Percentiles rank a stretch among this genome's conserved stretches.
These are phyloP conservation scores for Apamea crenata DNA, from an alignment of 2,888 invertebrate species.

Conservation along the genomic window DNA sequence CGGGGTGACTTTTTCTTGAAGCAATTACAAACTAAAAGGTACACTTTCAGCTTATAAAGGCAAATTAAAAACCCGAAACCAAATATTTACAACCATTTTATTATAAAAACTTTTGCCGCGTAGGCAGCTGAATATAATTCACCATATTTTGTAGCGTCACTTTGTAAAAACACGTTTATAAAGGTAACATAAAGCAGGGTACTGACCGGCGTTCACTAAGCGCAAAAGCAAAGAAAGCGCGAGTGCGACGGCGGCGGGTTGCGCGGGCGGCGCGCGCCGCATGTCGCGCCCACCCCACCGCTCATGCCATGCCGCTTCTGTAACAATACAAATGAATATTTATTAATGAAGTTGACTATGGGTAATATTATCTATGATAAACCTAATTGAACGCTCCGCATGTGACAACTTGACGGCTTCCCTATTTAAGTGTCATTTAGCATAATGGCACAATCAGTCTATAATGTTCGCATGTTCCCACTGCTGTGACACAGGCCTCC, in stretches of 20 bases:
- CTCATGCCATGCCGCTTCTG: constrained; percentile 89
- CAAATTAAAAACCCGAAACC: too few relatives aligned
- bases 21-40: not conserved
- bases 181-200: constrained; percentile 18
- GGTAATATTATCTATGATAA: too few relatives aligned
- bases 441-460: too few relatives aligned
- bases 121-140: not conserved
- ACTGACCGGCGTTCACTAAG: constrained; percentile 86
- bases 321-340: constrained; percentile 67
- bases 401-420: not conserved
- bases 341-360: not conserved
- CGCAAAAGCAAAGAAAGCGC: constrained; percentile 85
- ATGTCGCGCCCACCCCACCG: constrained; percentile 89
- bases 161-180: not conserved
- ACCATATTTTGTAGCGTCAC: not conserved
- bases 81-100: too few relatives aligned
- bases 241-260: constrained; percentile 85
- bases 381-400: rapidly evolving
- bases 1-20: too few relatives aligned
- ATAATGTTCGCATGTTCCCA: too few relatives aligned
- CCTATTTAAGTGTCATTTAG: not conserved
- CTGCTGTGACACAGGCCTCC: too few relatives aligned
- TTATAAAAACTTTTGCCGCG: too few relatives aligned
- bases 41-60: too few relatives aligned
- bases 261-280: constrained; percentile 90